A percentile compares a stretch with the other conserved stretches of the same genome.
Evolutionary conservation across 2,888 invertebrate genomes (phyloP).

Genomic region (Pyrocoelia pectoralis): DNA sequence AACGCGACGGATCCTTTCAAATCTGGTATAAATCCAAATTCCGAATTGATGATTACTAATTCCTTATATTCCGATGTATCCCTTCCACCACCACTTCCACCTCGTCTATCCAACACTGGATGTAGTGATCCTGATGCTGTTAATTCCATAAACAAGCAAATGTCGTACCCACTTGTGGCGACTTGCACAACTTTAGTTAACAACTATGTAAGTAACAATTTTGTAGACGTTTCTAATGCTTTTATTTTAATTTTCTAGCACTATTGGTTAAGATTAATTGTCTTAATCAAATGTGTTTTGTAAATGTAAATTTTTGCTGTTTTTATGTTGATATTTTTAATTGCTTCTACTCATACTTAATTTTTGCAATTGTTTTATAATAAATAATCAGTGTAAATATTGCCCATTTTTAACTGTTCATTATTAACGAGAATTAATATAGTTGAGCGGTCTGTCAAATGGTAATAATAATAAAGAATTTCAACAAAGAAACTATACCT

Average conservation of each 20-base stretch:
- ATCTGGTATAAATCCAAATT: constrained; percentile 47
- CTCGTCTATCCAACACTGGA: constrained; percentile 58
- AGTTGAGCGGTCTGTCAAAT: too few relatives aligned
- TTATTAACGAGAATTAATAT: too few relatives aligned
- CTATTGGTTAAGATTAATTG: neutral
- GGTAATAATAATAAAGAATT: too few relatives aligned
- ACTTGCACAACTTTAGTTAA: constrained; percentile 61
- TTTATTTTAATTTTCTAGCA: constrained; percentile 4
- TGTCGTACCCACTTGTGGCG: constrained; percentile 71
- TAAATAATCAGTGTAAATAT: too few relatives aligned
- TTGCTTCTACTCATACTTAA: too few relatives aligned
- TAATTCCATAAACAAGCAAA: constrained; percentile 71
- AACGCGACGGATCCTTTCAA: constrained; percentile 27
- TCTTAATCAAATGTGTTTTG: neutral
- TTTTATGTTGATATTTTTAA: neutral
- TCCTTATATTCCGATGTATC: constrained; percentile 46
- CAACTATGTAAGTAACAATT: constrained; percentile 61
- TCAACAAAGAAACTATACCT: too few relatives aligned
- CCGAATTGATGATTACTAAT: constrained; percentile 48
- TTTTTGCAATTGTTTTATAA: too few relatives aligned
- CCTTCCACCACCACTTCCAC: constrained; percentile 70
- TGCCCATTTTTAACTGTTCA: too few relatives aligned
- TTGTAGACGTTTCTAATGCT: constrained; percentile 23
- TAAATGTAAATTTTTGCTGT: neutral
- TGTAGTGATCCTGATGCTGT: constrained; percentile 60